Evolutionary conservation across 2,113 vertebrate species (phyloP).

Genomic region (Dicentrarchus labrax): DNA sequence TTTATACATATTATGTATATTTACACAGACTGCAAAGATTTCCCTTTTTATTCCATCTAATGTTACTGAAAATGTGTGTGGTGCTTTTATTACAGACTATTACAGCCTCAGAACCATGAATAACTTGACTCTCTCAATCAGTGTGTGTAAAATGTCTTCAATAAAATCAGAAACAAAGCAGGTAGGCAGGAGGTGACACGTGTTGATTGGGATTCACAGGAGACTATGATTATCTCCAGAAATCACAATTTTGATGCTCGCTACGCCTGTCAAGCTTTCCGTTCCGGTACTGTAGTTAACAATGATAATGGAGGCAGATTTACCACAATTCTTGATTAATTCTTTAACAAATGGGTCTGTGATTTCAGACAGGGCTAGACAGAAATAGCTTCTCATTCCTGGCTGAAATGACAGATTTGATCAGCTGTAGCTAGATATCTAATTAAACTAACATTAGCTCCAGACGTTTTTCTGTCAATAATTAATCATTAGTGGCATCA

Average conservation of each 20-base stretch:
- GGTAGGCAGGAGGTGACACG: conserved; percentile 7
- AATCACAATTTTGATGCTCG: background rate
- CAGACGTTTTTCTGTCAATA: too few relatives aligned
- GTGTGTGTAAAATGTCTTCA: background rate
- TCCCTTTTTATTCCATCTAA: conserved; percentile 6
- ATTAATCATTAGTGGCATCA: too few relatives aligned
- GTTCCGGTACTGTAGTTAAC: background rate
- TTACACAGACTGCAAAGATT: background rate
- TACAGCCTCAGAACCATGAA: background rate
- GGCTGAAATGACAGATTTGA: background rate
- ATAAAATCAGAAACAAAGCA: conserved; percentile 13
- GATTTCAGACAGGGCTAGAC: background rate
- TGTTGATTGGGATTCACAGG: background rate
- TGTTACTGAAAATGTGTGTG: background rate
- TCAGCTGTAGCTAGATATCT: background rate
- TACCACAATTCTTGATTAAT: too few relatives aligned
- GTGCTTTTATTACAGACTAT: background rate
- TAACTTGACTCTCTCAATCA: conserved; percentile 25
- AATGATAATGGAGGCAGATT: background rate
- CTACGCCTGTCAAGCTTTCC: background rate
- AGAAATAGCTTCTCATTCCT: background rate
- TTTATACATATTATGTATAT: background rate
- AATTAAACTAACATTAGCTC: too few relatives aligned
- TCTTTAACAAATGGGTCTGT: background rate
- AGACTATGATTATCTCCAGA: conserved; percentile 7